These are phyloP conservation scores for Batillaria attramentaria DNA, from an alignment of 1,140 invertebrate genomes.

Conservation along the genomic window DNA sequence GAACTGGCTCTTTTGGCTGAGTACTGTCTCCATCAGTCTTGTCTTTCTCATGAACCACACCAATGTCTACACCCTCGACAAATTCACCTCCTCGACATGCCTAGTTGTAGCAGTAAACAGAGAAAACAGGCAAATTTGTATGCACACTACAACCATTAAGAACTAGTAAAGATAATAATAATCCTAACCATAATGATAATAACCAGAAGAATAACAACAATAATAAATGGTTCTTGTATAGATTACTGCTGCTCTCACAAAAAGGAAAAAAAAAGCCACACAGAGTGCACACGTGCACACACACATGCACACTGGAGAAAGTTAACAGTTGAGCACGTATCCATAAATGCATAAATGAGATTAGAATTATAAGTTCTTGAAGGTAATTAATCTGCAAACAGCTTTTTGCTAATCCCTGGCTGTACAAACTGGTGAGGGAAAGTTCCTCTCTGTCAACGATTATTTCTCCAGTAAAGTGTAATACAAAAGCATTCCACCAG, in stretches of 20 bases:
- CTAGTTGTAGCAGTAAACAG: slow-evolving; percentile 45
- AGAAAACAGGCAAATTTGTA: too few species aligned
- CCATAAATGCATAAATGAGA: not conserved
- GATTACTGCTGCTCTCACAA: not conserved
- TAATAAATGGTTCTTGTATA: not conserved
- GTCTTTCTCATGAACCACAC: slow-evolving; percentile 20
- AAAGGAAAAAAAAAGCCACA: not conserved
- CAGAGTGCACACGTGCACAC: not conserved
- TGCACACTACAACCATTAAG: too few species aligned
- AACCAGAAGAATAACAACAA: not conserved
- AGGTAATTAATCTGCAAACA: too few species aligned
- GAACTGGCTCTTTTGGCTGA: slow-evolving; percentile 36
- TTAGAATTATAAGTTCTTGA: too few species aligned
- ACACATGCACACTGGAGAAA: not conserved
- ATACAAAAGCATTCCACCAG: too few species aligned
- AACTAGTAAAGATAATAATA: too few species aligned
- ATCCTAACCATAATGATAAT: too few species aligned
- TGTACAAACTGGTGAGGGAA: too few species aligned
- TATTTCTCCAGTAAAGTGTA: too few species aligned
- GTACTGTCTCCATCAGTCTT: not conserved
- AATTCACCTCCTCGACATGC: slow-evolving; percentile 61
- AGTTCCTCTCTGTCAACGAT: too few species aligned
- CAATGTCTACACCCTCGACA: slow-evolving; percentile 54
- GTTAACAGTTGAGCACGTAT: not conserved
- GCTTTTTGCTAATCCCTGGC: too few species aligned